A percentile compares a stretch with the other conserved stretches of the same genome.
phyloP scores from a whole-genome alignment of 2,888 invertebrate genomes.

The Ellobium chinense region DNA sequence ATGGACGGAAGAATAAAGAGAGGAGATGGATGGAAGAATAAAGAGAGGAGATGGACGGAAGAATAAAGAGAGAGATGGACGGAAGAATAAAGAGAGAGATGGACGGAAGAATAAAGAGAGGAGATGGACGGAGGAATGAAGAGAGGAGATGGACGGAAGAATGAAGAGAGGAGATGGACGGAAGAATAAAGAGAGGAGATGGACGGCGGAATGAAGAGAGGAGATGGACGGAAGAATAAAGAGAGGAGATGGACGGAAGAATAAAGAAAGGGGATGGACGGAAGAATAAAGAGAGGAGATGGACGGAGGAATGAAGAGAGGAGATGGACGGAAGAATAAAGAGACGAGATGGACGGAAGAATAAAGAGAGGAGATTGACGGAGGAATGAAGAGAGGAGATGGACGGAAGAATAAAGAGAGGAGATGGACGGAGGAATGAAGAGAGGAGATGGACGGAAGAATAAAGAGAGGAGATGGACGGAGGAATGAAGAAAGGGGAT shows the following conservation, averaged over 20 bases:
- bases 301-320: neutral
- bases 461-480: too few species aligned
- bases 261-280: neutral
- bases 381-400: neutral
- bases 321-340: neutral
- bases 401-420: neutral
- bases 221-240: neutral
- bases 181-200: too few species aligned
- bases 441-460: neutral
- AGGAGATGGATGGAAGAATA: too few species aligned
- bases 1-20: too few species aligned
- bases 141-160: too few species aligned
- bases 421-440: neutral
- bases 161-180: too few species aligned
- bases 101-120: neutral
- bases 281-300: neutral
- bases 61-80: neutral
- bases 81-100: neutral
- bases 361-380: neutral
- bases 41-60: too few species aligned
- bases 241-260: neutral
- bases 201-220: neutral
- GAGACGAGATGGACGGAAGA: neutral
- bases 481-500: neutral
- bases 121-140: too few species aligned